A percentile compares a stretch with the other conserved stretches of the same genome.
These are phyloP conservation scores for Sepiola atlantica DNA, from an alignment of 2,888 invertebrate species.

Conservation along the genomic window DNA sequence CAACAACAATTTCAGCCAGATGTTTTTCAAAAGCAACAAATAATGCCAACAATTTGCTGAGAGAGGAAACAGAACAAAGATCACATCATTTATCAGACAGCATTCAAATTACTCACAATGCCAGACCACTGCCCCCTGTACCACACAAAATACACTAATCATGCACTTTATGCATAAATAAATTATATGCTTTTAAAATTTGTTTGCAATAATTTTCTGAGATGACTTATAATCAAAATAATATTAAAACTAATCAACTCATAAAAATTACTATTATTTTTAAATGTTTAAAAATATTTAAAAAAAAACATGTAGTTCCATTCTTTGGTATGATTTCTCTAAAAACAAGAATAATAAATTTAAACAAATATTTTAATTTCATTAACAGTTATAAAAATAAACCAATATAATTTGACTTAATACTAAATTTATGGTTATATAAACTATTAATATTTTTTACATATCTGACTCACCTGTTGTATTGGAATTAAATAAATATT, in stretches of 20 bases:
- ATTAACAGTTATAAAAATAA: too few relatives aligned
- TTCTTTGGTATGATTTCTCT: background rate
- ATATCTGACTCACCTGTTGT: background rate
- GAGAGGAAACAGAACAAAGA: background rate
- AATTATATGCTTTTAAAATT: background rate
- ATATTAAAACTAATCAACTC: background rate
- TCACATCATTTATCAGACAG: background rate
- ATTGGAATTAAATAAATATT: background rate
- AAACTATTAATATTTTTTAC: background rate
- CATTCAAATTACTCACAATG: constrained; percentile 32
- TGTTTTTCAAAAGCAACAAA: background rate
- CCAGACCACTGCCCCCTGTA: constrained; percentile 1
- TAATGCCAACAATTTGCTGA: background rate
- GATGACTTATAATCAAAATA: background rate
- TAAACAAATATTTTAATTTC: too few relatives aligned
- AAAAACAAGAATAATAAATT: too few relatives aligned
- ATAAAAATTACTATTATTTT: background rate
- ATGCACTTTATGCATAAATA: background rate
- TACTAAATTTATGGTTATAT: background rate
- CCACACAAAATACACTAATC: background rate
- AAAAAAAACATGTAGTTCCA: background rate
- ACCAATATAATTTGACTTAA: background rate
- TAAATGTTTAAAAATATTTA: background rate
- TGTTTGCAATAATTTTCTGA: background rate
- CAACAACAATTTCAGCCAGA: background rate